Base-by-base conservation (phyloP, 1,140 invertebrate genomes). In the Brachionus rotundiformis region DNA sequence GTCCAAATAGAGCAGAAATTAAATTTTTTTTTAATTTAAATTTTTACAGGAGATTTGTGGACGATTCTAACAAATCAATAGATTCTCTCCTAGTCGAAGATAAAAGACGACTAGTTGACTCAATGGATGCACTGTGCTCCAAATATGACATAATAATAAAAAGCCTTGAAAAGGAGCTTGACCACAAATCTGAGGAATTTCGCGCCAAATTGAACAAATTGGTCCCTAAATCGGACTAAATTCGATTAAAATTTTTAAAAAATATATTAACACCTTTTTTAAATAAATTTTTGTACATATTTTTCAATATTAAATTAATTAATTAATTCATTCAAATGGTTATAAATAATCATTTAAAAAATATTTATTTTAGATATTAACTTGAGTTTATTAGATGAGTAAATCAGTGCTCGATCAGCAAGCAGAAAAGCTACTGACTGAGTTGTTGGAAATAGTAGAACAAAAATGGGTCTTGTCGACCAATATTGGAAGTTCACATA, bases 31-130 rank as follows among this genome's bases (percentile, higher is more conserved):
- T 6, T 61, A 25, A 25, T 6, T 0, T 25, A 61, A 61, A 11
- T 23, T 27, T 68, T 36, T 41, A 1, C 8, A 68, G 63, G 63
- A 68, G 63, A 68, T 68, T 68, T 36, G 27, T 33, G 2, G 63
- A 68, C 33, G 63, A 68, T 16, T 41, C 63, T n/a, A 68, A 68
- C 36, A 68, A 68, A 68, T 68, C 63, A 36, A 68, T 68, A 19
- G 63, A 68, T 36, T 31, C 63, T 16, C 33, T 68, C 5, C 16
- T 68, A 36, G 11, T 68, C 11, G 33, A 39, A 2, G 63, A 68
- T 39, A 68, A 68, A 39, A 33, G 31, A 41, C 31, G 63, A 5
- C 63, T 68, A 36, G 63, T 68, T 68, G 29, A 68, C n/a, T 36
- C 29, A 36, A 33, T 68, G 27, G n/a, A 19, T 33, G 63, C 36